Percentiles rank a stretch among this genome's conserved stretches.
phyloP scores from a whole-genome alignment of 2,888 invertebrate genomes.

The Orthosia incerta region DNA sequence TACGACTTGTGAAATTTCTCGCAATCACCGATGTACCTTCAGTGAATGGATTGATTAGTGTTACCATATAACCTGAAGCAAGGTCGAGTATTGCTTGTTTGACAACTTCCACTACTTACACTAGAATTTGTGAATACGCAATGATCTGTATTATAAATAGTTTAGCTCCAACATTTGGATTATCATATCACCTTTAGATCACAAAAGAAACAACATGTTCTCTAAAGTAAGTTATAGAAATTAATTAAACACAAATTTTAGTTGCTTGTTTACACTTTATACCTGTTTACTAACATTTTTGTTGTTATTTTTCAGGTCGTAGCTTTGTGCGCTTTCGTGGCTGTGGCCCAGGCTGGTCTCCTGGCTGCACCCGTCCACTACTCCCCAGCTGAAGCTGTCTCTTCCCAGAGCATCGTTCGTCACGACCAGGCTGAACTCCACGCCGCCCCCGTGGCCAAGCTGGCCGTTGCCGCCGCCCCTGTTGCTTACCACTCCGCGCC shows the following conservation, averaged over 20 bases:
- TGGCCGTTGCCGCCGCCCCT: slow-evolving; percentile 62
- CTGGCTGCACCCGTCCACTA: slow-evolving; percentile 80
- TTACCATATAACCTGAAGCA: slow-evolving; percentile 53
- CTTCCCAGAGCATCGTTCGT: slow-evolving; percentile 82
- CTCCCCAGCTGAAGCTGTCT: slow-evolving; percentile 79
- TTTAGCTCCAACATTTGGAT: slow-evolving; percentile 61
- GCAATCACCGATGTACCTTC: slow-evolving; percentile 53
- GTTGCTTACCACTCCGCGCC: slow-evolving; percentile 64
- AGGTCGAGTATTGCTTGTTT: slow-evolving; percentile 60
- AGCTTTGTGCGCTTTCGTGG: slow-evolving; percentile 77
- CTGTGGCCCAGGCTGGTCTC: slow-evolving; percentile 80
- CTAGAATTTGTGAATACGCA: slow-evolving; percentile 61
- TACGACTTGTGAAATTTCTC: slow-evolving; percentile 50
- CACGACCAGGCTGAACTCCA: slow-evolving; percentile 74
- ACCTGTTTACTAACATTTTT: background rate
- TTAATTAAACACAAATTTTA: background rate
- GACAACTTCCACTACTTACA: slow-evolving; percentile 73
- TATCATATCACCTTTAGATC: slow-evolving; percentile 72
- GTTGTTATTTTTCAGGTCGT: slow-evolving; percentile 65
- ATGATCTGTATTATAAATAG: slow-evolving; percentile 73
- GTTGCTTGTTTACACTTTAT: background rate
- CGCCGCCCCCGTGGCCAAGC: slow-evolving; percentile 62
- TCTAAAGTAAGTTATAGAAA: slow-evolving; percentile 74
- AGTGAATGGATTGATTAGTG: slow-evolving; percentile 58
- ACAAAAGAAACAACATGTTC: slow-evolving; percentile 74